phyloP scores from a whole-genome alignment of 2,797 vertebrate genomes.

The Avahi laniger region DNA sequence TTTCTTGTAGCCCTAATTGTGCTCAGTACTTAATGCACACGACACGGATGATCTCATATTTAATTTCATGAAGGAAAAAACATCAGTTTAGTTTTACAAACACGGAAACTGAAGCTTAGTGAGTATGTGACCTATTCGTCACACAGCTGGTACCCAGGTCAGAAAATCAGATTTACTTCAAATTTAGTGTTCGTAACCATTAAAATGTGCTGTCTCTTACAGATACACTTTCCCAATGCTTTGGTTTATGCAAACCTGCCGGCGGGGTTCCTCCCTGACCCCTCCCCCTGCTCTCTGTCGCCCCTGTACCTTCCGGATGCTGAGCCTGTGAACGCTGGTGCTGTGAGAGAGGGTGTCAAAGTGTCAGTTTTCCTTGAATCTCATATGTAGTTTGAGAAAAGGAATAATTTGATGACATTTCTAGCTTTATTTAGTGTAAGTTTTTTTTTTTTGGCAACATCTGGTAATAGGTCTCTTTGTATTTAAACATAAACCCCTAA shows the following conservation, averaged over 20 bases:
- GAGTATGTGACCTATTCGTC: background rate
- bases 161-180: background rate
- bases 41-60: background rate
- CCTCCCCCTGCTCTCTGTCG: fast-evolving
- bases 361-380: background rate
- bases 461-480: background rate
- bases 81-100: background rate
- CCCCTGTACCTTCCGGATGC: background rate
- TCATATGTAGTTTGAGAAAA: background rate
- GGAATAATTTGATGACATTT: slow-evolving; percentile 35
- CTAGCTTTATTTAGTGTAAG: background rate
- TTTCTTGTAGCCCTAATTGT: background rate
- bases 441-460: background rate
- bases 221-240: background rate
- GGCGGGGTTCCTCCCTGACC: background rate
- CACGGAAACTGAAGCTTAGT: background rate
- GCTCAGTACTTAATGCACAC: background rate
- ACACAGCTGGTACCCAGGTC: background rate
- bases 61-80: slow-evolving; percentile 1
- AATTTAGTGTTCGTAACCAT: background rate
- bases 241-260: background rate
- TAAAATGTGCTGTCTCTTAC: background rate
- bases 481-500: background rate
- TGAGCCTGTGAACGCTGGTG: background rate
- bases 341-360: background rate